Base-by-base conservation (phyloP, 2,888 invertebrate genomes). In the Aphelenchoides bicaudatus region DNA sequence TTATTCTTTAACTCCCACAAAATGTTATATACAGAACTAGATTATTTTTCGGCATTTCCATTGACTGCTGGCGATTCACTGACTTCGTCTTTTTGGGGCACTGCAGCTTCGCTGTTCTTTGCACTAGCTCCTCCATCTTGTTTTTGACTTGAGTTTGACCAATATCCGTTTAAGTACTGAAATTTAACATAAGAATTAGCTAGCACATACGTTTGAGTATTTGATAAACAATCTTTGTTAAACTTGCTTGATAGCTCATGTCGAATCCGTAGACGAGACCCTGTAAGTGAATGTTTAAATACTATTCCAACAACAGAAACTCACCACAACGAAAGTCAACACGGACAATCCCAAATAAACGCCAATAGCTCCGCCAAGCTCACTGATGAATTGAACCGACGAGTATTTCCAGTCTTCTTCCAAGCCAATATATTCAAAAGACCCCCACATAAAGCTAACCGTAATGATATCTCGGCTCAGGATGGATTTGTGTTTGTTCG, bases 351-450 rank as follows among this genome's bases (percentile, higher is more conserved):
- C 67, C 38, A 67, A 57, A 62, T 64, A 67, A 58, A 67, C 62
- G 39, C 67, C 67, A 27, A 67, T 67, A 28, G 64, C 59, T 23
- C 67, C 67, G 28, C 67, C 67, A 29, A 67, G 50, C 8, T 57
- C 67, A 10, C 63, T 62, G 28, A 62, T 60, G 46, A 67, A 67
- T 1, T 66, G 51, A 29, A 61, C 57, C 21, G 53, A n/a, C 23
- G 61, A 56, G 48, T 54, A 67, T 1, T 59, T 59, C 23, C 58
- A 62, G 29, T 64, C 38, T 56, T 76, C 75, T 37, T 75, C 74
- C 67, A 76, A 67, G 25, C 67, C 68, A 52, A 76, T 52, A 57
- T 75, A 76, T 59, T 76, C 76, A 59, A 76, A 76, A 13, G 72
- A 66, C 31, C 74, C 76, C 75, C 75, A 76, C 29, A 65, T 61